Evolutionary conservation across 1,140 invertebrate species (phyloP), one percentile per base, ranked within the genome.

Genomic region (Holotrichia oblita): DNA sequence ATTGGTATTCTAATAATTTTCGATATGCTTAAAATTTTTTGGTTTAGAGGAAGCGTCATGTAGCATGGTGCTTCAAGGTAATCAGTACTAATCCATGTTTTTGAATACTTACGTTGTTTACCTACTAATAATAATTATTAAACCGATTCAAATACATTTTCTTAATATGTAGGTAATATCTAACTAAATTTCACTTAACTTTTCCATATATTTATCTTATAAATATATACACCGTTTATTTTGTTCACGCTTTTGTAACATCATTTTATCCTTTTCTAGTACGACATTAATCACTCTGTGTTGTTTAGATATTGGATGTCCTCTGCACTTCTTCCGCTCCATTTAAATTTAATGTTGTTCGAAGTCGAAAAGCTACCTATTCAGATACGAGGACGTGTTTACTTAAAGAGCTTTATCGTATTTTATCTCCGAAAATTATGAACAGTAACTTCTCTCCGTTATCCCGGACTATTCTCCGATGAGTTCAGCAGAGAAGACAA

Each of bases 321-420:
- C 48, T 55, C 12, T 55, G 12, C 14, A 69, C 12, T 69, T 69
- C 61, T 69, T 69, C 61, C 61, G 22, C 61, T 12, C 27, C 61
- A 69, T 69, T 69, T 69, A 34, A 69, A 69, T 69, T 69, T 69
- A 69, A 69, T 27, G 61, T 69, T 69, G 7, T 22, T 69, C 14
- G 61, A 24, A 34, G 27, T 4, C 22, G 61, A 24, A 27, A 69
- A 69, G 22, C 12, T 69, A 14, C 44, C 44, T 48, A 48, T 48
- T 48, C 9, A 22, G 61, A 34, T 27, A 69, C 61, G 24, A 69
- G 61, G 61, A 69, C 9, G 22, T 64, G 61, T 69, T 69, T 69
- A 69, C 61, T 69, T 27, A 69, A 69, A 7, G 22, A 9, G 12
- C 61, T 27, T 69, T 69, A 69, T 69, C 61, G 22, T 69, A 69